Conservation (phyloP, 2,113 vertebrate species). For the Lepidothrix coronata region DNA sequence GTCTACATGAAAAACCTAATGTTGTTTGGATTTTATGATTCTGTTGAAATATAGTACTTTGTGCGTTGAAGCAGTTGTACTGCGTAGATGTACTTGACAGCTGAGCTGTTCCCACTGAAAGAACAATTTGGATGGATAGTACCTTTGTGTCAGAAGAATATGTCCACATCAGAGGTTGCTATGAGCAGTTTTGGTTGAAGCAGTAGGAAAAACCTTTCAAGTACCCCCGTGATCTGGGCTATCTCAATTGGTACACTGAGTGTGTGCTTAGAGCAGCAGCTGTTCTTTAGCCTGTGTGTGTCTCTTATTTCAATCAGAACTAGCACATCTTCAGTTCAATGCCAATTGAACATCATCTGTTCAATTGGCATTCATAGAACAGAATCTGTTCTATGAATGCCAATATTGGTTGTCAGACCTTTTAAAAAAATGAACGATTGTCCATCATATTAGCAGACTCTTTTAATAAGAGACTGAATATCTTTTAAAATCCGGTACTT, state of each 20-base stretch:
- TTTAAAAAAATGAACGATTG: not conserved
- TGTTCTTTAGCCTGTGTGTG: not conserved
- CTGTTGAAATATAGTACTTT: not conserved
- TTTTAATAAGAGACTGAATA: not conserved
- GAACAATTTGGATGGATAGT: not conserved
- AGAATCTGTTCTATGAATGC: not conserved
- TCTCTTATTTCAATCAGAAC: not conserved
- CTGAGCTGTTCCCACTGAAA: not conserved
- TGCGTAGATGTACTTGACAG: not conserved
- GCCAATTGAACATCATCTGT: not conserved
- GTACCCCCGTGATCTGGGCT: not conserved
- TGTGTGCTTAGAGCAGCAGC: not conserved
- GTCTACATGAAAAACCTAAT: not conserved
- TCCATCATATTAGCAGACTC: not conserved
- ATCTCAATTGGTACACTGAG: not conserved
- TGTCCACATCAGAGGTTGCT: not conserved
- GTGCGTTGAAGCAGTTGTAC: not conserved
- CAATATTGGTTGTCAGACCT: not conserved
- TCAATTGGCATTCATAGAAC: too few species aligned
- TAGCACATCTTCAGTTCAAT: not conserved
- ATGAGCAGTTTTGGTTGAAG: not conserved
- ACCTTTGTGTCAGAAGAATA: not conserved
- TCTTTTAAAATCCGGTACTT: not conserved
- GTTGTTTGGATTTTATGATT: not conserved
- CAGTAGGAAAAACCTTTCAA: not conserved